Evolutionary conservation across 1,140 invertebrate species (phyloP).

Genomic region (Panulirus ornatus): DNA sequence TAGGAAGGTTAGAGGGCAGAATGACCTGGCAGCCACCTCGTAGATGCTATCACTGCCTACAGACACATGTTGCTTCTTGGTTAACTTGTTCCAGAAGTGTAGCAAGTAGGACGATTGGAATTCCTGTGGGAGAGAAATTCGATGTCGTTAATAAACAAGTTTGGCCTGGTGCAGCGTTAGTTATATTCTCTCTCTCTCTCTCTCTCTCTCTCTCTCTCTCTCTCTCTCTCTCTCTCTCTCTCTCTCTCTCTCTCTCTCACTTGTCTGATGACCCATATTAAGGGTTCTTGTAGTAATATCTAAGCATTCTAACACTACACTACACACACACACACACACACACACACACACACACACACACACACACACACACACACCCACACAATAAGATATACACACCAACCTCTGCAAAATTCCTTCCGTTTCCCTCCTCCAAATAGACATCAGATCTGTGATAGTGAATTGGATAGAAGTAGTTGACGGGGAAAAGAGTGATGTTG

Average conservation of each 20-base stretch:
- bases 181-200: too few relatives aligned
- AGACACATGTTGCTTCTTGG: neutral
- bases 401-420: neutral
- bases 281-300: too few relatives aligned
- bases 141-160: neutral
- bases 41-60: neutral
- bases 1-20: slow-evolving; percentile 6
- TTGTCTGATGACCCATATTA: too few relatives aligned
- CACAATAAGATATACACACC: too few relatives aligned
- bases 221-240: too few relatives aligned
- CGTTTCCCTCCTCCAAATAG: neutral
- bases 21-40: neutral
- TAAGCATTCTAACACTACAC: too few relatives aligned
- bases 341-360: too few relatives aligned
- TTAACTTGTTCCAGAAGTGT: slow-evolving; percentile 30
- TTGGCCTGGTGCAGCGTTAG: too few relatives aligned
- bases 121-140: neutral
- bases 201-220: too few relatives aligned
- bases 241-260: too few relatives aligned
- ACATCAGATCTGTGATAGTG: neutral
- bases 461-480: slow-evolving; percentile 16
- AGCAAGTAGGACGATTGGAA: slow-evolving; percentile 3
- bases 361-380: too few relatives aligned
- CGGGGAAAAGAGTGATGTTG: neutral
- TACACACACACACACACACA: too few relatives aligned